Conservation (phyloP, 2,888 invertebrate genomes). For the Amblyteles armatorius region DNA sequence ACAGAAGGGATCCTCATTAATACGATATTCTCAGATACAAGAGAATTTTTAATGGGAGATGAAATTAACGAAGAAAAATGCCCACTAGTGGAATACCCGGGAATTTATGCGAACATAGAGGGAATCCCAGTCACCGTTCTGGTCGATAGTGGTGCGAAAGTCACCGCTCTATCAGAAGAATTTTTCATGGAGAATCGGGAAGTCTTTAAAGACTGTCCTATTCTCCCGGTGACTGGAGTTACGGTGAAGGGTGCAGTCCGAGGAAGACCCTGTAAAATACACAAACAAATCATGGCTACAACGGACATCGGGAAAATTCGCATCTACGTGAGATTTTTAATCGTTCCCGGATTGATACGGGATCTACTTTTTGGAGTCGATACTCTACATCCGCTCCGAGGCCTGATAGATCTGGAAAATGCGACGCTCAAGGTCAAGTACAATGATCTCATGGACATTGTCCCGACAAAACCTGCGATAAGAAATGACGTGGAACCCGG, state of each 20-base stretch:
- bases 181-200: not conserved
- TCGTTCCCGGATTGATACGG: constrained; percentile 14
- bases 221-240: not conserved
- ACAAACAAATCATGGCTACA: not conserved
- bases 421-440: no score
- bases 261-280: not conserved
- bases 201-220: not conserved
- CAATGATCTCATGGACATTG: not conserved
- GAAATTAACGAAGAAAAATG: not conserved
- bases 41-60: not conserved
- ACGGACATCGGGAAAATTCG: not conserved
- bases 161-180: not conserved
- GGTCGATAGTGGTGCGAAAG: not conserved
- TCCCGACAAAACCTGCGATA: no score
- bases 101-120: not conserved
- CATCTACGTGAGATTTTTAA: not conserved
- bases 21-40: no score
- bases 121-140: not conserved
- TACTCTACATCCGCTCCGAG: no score
- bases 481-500: no score
- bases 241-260: not conserved
- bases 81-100: not conserved
- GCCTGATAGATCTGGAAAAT: no score
- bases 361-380: constrained; percentile 21
- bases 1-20: no score